A percentile compares a stretch with the other conserved stretches of the same genome.
phyloP scores from a whole-genome alignment of 2,113 vertebrate species.

The Microcebus jonahi region DNA sequence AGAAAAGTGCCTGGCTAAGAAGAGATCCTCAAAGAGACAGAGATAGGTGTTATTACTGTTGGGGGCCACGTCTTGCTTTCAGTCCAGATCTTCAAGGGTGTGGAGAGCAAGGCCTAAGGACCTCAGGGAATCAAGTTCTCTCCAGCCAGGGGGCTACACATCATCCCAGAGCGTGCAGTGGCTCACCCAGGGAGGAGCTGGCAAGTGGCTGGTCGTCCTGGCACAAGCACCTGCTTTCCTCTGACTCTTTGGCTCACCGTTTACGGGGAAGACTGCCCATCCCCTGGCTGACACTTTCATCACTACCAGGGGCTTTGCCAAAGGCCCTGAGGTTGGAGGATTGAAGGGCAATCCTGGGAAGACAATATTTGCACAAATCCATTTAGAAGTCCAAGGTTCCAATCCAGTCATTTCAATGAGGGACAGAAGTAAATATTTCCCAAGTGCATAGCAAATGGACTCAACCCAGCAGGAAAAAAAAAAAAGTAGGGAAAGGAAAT shows the following conservation, averaged over 20 bases:
- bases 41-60: not conserved
- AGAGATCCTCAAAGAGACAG: not conserved
- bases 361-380: slow-evolving; percentile 37
- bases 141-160: not conserved
- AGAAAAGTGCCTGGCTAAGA: not conserved
- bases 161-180: not conserved
- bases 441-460: not conserved
- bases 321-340: not conserved
- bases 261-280: not conserved
- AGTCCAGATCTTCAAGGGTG: not conserved
- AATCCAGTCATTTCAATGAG: not conserved
- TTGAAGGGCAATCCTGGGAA: slow-evolving; percentile 22
- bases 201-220: not conserved
- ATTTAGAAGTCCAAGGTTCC: not conserved
- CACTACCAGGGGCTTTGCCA: not conserved
- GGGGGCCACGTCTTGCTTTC: not conserved
- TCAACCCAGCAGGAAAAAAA: not conserved
- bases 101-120: not conserved
- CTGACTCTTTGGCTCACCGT: not conserved
- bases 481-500: not conserved
- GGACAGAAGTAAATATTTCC: slow-evolving; percentile 1
- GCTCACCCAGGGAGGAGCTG: not conserved
- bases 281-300: not conserved
- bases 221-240: not conserved
- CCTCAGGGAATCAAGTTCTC: not conserved